phyloP scores from a whole-genome alignment of 2,113 vertebrate species.

The Globicephala melas region DNA sequence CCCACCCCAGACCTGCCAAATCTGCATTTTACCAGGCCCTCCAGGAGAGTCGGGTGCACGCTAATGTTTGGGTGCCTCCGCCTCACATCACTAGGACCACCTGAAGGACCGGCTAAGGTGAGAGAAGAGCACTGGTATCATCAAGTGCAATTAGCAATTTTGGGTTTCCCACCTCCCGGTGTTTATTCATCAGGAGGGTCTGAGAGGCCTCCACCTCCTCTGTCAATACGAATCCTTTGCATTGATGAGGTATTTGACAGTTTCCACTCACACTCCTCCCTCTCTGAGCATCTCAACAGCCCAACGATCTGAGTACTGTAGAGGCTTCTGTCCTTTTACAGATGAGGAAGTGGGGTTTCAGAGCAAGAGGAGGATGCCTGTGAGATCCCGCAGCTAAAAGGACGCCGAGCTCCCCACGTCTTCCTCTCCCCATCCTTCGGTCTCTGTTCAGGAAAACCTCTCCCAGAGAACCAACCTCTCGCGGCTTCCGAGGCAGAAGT shows the following conservation, averaged over 20 bases:
- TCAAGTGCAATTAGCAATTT: background rate
- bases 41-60: background rate
- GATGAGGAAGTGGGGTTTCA: background rate
- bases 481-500: background rate
- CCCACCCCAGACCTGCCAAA: background rate
- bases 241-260: background rate
- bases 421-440: background rate
- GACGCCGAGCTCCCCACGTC: background rate
- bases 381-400: accelerated
- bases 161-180: too few species aligned
- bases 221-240: background rate
- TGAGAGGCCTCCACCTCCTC: background rate
- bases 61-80: too few species aligned
- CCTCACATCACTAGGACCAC: background rate
- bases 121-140: background rate
- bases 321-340: background rate
- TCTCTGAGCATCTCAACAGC: background rate
- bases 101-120: background rate
- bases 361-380: accelerated
- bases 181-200: background rate
- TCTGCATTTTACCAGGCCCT: background rate
- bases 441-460: background rate
- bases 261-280: background rate
- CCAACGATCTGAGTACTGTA: background rate
- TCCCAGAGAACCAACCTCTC: background rate